Evolutionary conservation across 2,113 vertebrate genomes (phyloP).

Genomic region (Macrotus californicus): DNA sequence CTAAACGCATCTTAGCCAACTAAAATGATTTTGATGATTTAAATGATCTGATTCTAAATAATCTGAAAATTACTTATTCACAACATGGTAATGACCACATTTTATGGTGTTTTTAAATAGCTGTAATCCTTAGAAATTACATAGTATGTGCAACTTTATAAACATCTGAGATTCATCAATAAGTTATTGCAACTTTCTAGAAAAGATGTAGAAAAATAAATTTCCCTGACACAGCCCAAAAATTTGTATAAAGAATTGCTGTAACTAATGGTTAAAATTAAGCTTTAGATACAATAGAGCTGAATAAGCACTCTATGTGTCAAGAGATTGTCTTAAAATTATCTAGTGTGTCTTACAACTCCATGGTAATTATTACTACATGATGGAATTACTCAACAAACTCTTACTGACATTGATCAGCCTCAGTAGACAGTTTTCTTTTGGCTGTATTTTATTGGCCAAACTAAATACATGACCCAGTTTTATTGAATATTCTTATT

Average conservation of each 20-base stretch:
- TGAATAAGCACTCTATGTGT: neutral
- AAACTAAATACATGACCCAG: constrained; percentile 24
- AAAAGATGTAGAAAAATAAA: neutral
- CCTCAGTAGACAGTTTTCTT: constrained; percentile 5
- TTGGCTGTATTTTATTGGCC: neutral
- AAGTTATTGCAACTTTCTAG: constrained; percentile 5
- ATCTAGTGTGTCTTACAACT: neutral
- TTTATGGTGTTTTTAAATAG: constrained; percentile 55
- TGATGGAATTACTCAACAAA: neutral
- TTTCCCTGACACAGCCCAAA: neutral
- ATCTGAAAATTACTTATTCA: constrained; percentile 44
- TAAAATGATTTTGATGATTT: constrained; percentile 56
- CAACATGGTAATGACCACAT: constrained; percentile 37
- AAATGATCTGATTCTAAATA: constrained; percentile 48
- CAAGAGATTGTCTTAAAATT: neutral
- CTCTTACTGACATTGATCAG: neutral
- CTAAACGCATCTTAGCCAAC: constrained; percentile 50
- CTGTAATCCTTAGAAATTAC: constrained; percentile 11
- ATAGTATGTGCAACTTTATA: constrained; percentile 27
- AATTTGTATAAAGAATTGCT: neutral
- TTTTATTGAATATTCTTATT: neutral
- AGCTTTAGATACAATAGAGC: neutral
- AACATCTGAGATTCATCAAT: constrained; percentile 44
- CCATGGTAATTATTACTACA: neutral
- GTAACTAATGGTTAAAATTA: constrained; percentile 6